Conservation (phyloP, 2,888 invertebrate genomes). For the Sesia bembeciformis region DNA sequence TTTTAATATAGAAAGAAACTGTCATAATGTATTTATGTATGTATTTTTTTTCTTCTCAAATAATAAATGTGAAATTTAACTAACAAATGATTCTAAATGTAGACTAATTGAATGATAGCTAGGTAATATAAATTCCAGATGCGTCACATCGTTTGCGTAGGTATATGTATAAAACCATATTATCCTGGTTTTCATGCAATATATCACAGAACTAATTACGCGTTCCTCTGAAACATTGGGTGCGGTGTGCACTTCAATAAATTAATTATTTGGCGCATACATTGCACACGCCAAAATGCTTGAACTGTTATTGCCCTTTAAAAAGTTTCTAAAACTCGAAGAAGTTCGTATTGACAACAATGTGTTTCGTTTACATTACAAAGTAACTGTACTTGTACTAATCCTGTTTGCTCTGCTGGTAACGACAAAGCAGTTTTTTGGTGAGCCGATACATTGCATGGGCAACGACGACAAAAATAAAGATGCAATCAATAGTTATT, state of each 20-base stretch:
- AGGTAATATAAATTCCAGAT: background rate
- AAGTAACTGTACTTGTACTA: constrained; percentile 81
- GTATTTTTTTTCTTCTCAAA: no score
- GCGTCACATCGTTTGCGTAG: background rate
- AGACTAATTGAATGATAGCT: no score
- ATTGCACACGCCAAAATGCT: constrained; percentile 57
- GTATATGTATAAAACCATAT: no score
- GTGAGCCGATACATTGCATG: constrained; percentile 87
- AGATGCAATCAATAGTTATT: constrained; percentile 82
- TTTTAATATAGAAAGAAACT: no score
- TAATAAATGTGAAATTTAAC: no score
- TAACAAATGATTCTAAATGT: no score
- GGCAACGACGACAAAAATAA: constrained; percentile 52
- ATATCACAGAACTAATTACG: background rate
- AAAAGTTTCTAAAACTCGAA: constrained; percentile 78
- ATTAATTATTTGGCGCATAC: background rate
- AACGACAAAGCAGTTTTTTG: constrained; percentile 89
- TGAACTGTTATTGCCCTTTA: constrained; percentile 79
- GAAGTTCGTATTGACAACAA: constrained; percentile 82
- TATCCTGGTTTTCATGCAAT: no score
- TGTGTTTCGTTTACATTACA: constrained; percentile 84
- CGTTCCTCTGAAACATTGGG: background rate
- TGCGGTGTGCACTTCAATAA: background rate
- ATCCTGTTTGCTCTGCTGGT: constrained; percentile 83
- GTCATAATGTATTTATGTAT: no score